phyloP scores from a whole-genome alignment of 2,797 vertebrate genomes.

The Columba guinea region DNA sequence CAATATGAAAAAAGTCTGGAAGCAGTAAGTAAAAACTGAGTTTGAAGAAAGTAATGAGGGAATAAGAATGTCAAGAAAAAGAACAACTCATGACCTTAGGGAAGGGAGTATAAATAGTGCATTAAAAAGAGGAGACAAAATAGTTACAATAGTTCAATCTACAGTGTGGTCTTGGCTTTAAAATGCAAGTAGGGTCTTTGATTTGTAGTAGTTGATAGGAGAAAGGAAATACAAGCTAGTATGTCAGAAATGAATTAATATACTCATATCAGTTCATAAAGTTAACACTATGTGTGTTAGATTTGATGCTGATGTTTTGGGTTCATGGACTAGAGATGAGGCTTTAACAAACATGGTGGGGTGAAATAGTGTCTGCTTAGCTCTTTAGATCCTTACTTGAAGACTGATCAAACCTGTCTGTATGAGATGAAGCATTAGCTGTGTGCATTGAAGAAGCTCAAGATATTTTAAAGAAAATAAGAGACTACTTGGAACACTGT shows the following conservation, averaged over 20 bases:
- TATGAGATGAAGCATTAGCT: neutral
- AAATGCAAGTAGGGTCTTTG: neutral
- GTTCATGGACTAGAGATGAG: neutral
- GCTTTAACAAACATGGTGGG: neutral
- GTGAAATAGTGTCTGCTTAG: neutral
- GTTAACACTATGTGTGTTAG: neutral
- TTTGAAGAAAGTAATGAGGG: neutral
- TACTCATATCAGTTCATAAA: neutral
- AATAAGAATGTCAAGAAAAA: neutral
- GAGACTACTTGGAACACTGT: neutral
- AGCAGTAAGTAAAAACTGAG: neutral
- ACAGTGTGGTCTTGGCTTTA: neutral
- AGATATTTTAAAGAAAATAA: neutral
- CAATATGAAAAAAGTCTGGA: neutral
- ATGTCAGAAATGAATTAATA: neutral
- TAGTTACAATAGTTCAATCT: neutral
- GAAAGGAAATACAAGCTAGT: neutral
- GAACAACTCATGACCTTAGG: neutral
- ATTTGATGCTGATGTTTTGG: neutral
- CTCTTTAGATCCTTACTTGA: neutral
- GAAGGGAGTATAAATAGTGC: neutral
- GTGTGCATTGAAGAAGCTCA: neutral
- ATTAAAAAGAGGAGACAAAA: neutral
- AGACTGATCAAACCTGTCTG: neutral
- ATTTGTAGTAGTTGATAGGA: neutral